Evolutionary conservation across 2,888 invertebrate species (phyloP), one percentile per base, ranked within the genome.

Genomic region (Anoncus sp.): DNA sequence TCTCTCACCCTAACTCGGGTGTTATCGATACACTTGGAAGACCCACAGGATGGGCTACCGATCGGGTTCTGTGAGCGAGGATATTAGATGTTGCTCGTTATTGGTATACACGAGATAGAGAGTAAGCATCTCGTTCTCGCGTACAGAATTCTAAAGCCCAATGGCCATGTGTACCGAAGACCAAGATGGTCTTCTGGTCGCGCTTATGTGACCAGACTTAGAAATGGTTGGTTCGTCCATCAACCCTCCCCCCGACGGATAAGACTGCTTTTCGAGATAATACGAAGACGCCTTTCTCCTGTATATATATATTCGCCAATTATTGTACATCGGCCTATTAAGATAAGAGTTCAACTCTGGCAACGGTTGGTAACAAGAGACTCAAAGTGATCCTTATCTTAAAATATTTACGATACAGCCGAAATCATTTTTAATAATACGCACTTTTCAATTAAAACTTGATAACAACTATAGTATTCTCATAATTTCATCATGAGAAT

Each of bases 261-360:
- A 72, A 77, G 66, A 67, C 55, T 27, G 14, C 47, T 24, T 49
- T 27, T 55, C 55, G 35, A 62, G 60, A 49, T 62, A 18, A 38
- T 53, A 20, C 40, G 10, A 35, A 18, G 24, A 51, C 71, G 24
- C 71, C 53, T 67, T 16, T 49, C 45, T 49, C 43, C 55, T 55
- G 27, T 31, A n/a, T 31, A 31, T 55, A 31, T 38, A 24, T 35
- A 57, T 76, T 66, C 70, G 76, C 62, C 80, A 80, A 82, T 82
- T 75, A 82, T 78, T 78, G 76, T 72, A 75, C 76, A 76, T 55
- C 77, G 51, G 78, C 70, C 78, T 73, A 75, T 82, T 80, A 78
- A 82, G 80, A 82, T 81, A 80, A 63, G 74, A 57, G 16, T 60
- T 69, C 65, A 24, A 40, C 31, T 9, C 18, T 27, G 18, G n/a